Base-by-base conservation (phyloP, 2,113 vertebrate species). In the Nipponia nippon region DNA sequence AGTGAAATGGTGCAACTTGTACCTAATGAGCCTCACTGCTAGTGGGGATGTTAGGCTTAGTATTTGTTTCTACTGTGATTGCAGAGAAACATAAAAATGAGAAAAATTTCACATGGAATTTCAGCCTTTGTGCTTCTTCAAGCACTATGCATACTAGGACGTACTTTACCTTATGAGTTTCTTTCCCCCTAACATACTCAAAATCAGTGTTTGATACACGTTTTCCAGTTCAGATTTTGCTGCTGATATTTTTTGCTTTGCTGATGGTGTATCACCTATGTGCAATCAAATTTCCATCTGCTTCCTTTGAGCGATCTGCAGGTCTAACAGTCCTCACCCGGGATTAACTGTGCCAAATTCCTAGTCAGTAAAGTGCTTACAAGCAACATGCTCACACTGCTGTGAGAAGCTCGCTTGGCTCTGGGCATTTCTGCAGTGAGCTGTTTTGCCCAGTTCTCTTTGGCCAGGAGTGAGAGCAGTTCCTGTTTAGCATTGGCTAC, bases 1-100 rank as follows among this genome's bases (percentile, higher is more conserved):
- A n/a, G 87, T 75, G 85, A 96, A 96, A 71, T 93, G 80, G 76
- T 92, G 86, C 92, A 62, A 16, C 71, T 95, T 89, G 36, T 79
- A 49, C 89, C 84, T 92, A 92, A 95, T 86, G 83, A 88, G 50
- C 88, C 90, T 80, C 50, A 7, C 46, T 92, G 88, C 90, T 84
- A 76, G 49, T 58, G 53, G 46, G 67, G 62, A 55, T 79, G 46
- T 76, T 84, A 42, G 49, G 53, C 90, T 95, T 69, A 72, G 13
- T 65, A 52, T 89, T 96, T 94, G 36, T 78, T 93, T 90, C 90
- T 83, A 7, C 58, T 87, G 40, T 34, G 69, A 67, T 87, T 82
- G 50, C 73, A 87, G 47, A 50, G 77, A 71, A 94, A 89, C 55
- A 50, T 40, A 52, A 85, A 92, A 92, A 40, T 22, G 65, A 78